A percentile compares a stretch with the other conserved stretches of the same genome.
Conservation (phyloP, 2,888 invertebrate genomes). For the Gymnocheta viridis region DNA sequence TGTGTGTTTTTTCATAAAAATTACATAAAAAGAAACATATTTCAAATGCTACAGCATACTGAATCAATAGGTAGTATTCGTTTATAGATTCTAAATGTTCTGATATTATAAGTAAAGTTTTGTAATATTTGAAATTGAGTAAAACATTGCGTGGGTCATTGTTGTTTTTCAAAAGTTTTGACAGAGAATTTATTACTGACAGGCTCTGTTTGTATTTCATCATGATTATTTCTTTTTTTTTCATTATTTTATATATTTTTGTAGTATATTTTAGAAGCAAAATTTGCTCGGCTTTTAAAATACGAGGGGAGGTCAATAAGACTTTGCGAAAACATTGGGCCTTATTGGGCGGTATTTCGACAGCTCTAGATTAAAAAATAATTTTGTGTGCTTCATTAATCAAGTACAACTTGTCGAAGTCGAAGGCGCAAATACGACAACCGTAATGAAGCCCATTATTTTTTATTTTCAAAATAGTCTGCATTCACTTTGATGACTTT, state of each 20-base stretch:
- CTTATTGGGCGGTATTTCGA: too few species aligned
- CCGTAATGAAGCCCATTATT: too few species aligned
- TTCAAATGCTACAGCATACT: neutral
- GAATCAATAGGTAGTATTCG: neutral
- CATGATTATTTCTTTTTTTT: neutral
- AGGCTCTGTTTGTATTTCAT: neutral
- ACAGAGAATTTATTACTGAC: neutral
- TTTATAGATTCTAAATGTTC: constrained; percentile 1
- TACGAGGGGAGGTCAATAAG: neutral
- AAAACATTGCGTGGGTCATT: constrained; percentile 59
- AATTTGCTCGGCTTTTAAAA: neutral
- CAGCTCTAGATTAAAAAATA: too few species aligned
- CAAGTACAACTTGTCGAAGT: too few species aligned
- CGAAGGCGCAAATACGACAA: too few species aligned
- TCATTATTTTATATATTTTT: neutral
- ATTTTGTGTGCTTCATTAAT: too few species aligned
- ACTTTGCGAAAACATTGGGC: neutral
- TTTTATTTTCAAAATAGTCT: too few species aligned
- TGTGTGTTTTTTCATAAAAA: neutral
- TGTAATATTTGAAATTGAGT: neutral
- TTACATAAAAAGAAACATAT: constrained; percentile 11
- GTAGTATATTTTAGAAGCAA: neutral
- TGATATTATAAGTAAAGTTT: neutral
- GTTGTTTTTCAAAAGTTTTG: neutral
- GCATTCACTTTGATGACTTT: too few species aligned